phyloP scores from a whole-genome alignment of 2,113 vertebrate genomes.

The Corythornis madagascariensis region DNA sequence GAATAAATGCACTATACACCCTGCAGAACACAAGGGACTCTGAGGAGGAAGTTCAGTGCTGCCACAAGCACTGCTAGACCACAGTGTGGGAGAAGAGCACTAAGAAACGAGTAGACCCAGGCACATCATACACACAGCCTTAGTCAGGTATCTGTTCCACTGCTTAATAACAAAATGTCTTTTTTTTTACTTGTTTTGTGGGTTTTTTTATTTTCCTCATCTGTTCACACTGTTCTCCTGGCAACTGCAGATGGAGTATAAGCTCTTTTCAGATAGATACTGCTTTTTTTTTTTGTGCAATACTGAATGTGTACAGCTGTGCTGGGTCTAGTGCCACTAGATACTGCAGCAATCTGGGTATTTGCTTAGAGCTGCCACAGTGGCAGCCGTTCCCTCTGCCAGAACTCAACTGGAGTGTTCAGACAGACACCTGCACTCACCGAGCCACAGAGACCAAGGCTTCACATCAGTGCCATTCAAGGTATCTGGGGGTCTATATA shows the following conservation, averaged over 20 bases:
- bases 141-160: neutral
- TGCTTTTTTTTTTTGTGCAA: fast-evolving
- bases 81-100: neutral
- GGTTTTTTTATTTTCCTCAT: neutral
- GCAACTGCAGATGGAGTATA: neutral
- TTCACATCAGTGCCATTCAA: neutral
- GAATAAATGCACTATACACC: neutral
- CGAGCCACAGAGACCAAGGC: neutral
- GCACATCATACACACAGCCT: neutral
- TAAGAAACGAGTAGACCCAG: neutral
- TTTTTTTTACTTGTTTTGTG: neutral
- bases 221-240: neutral
- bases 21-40: neutral
- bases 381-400: neutral
- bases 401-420: neutral
- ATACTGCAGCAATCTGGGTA: neutral
- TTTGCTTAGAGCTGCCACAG: neutral
- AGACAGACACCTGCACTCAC: neutral
- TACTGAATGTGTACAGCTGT: neutral
- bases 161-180: neutral
- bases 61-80: neutral
- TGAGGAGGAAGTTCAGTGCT: neutral
- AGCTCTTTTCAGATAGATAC: neutral
- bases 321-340: neutral
- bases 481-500: neutral